Base-by-base conservation (phyloP, 1,140 invertebrate genomes). In the Reticulitermes speratus region DNA sequence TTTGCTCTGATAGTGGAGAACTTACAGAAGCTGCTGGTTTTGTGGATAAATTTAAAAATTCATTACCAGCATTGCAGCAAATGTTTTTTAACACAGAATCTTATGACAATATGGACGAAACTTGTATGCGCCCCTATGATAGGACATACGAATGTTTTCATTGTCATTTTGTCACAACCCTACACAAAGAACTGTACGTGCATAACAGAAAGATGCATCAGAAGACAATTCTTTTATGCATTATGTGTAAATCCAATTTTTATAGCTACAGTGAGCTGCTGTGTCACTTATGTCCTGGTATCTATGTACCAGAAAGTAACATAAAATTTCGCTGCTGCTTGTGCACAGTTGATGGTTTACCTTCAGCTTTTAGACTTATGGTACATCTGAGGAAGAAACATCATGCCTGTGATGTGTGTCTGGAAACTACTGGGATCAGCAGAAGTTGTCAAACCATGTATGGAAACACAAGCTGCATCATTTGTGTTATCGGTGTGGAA, bases 381-480 rank as follows among this genome's bases (percentile, higher is more conserved):
- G 96, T 97, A 45, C 96, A 97, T 91, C 90, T 97, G 86, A 90
- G 96, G 52, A 97, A 96, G 89, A 92, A 94, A 86, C 96, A 97
- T 90, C 94, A 96, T 89, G 94, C 94, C 5, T 97, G 96, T 91
- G 96, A 97, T 91, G 95, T 97, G 11, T 97, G 96, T 90, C 91
- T 97, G 86, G 96, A 97, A 90, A 93, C 94, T 84, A 96, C 96
- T 87, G 93, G 94, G 95, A 94, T 90, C 96, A 97, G 89, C 94
- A 94, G 87, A 93, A 94, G 88, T 90, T 97, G 1, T 96, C 96
- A 14, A 95, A 95, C 87, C 96, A 97, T 89, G 95, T 97, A 59
- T 96, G 96, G 95, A 97, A 97, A 90, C 96, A 97, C 89, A 97
- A 97, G 90, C 90, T 97, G 48, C 93, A 96, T 90, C 96, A 97